A percentile compares a stretch with the other conserved stretches of the same genome.
Evolutionary conservation across 2,888 invertebrate genomes (phyloP).

Genomic region (Autographa gamma): DNA sequence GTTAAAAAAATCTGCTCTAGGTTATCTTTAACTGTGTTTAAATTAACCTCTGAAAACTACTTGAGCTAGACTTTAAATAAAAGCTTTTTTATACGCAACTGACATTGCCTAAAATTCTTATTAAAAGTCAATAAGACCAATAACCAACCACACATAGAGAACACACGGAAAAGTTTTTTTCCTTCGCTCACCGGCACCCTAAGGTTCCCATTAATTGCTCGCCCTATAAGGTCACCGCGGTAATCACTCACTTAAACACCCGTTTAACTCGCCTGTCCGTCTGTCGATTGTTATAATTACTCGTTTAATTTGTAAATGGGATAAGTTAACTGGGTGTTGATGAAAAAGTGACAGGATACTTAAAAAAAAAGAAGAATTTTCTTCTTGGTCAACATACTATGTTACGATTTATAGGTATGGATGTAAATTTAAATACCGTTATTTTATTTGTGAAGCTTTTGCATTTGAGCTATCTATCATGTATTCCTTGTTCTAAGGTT

Average conservation of each 20-base stretch:
- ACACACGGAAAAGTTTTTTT: neutral
- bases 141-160: neutral
- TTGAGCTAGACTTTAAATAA: too few relatives aligned
- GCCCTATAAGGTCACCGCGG: slow-evolving; percentile 42
- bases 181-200: slow-evolving; percentile 37
- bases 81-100: too few relatives aligned
- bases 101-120: neutral
- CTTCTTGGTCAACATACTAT: too few relatives aligned
- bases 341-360: slow-evolving; percentile 31
- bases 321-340: slow-evolving; percentile 40
- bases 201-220: slow-evolving; percentile 51
- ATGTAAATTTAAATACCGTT: too few relatives aligned
- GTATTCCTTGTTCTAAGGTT: too few relatives aligned
- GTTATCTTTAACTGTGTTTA: too few relatives aligned
- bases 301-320: slow-evolving; percentile 56
- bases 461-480: too few relatives aligned
- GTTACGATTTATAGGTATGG: too few relatives aligned
- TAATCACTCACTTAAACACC: slow-evolving; percentile 59
- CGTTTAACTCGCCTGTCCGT: slow-evolving; percentile 58
- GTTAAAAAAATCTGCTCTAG: too few relatives aligned
- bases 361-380: too few relatives aligned
- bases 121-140: neutral
- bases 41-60: too few relatives aligned
- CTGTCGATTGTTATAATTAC: slow-evolving; percentile 66
- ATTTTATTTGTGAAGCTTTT: too few relatives aligned